Evolutionary conservation across 2,797 vertebrate species (phyloP), one percentile per base, ranked within the genome.

Genomic region (Echiichthys vipera): DNA sequence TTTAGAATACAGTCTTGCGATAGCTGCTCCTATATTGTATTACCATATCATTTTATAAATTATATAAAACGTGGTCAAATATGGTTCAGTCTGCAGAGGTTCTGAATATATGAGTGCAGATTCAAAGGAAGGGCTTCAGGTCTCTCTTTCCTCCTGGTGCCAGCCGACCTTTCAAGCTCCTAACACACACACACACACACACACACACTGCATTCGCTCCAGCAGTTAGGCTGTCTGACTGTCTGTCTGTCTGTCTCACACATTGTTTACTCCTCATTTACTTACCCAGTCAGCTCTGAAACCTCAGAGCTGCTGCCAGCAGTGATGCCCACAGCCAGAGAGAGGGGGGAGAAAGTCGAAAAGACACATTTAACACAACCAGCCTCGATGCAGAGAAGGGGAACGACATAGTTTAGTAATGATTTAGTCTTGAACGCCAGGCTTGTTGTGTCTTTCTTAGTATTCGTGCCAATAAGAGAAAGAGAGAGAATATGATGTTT

Each of bases 191-290:
- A 49, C 56, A 51, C 65, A 50, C 13, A 61, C 6, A 66, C 49
- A 61, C 57, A 47, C 45, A 46, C 47, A 56, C 59, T 70, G 47
- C 46, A 27, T 70, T 74, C 34, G 66, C 80, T 81, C 64, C 76
- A 68, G 71, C 78, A 85, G 84, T 89, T 80, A 64, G 69, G 25
- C 78, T 53, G 74, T 77, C 79, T 88, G 74, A 24, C 65, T 75
- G 81, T 1, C 69, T 88, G 77, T 24, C 71, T 77, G 69, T 61
- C 80, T 75, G 80, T 74, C 85, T 85, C 64, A 56, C 74, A 72
- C 83, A 76, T 80, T 90, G 87, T 92, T 89, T 89, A 84, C 88
- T 84, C 73, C 71, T 83, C 77, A 66, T 87, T 73, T 87, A 74
- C 76, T 81, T 57, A 71, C 65, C 64, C 78, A 84, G 74, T 72